Evolutionary conservation across 2,888 invertebrate species (phyloP), one percentile per base, ranked within the genome.

Genomic region (Drosophila niveifrons): DNA sequence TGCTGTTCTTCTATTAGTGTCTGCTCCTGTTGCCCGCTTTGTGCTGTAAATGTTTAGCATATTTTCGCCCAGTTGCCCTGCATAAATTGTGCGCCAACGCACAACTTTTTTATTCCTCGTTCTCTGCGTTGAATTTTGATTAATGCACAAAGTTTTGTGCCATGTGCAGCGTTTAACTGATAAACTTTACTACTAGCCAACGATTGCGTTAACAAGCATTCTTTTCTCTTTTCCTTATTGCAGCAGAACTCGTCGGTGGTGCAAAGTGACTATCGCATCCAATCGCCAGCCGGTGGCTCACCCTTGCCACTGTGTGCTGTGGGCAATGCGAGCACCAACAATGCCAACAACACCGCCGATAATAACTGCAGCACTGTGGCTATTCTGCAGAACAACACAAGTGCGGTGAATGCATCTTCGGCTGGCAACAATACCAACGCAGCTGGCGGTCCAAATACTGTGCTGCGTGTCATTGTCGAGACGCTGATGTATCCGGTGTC

Each of bases 401-500:
- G 93, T 89, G 89, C 85, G 52, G 86, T 90, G 18, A 91, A 91
- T 55, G 80, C 90, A 34, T 65, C 75, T 1, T 41, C 64, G 2
- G 80, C 80, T 29, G 78, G 85, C 51, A 95, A 97, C 59, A 88
- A 89, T 31, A 90, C 84, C 43, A 85, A 85, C 43, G 82, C 89
- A 13, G 86, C 88, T 93, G 98, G 98, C 88, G 98, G 98, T 66
- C 97, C 98, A 71, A 98, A 98, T 94, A 97, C 98, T 55, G 99
- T 99, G 80, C 95, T 99, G 82, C 95, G 99, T 83, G 99, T 99
- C 88, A 99, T 99, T 92, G 97, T 99, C 89, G 99, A 99, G 93
- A 98, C 99, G 93, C 97, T 99, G 96, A 94, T 99, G 89, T 99
- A 99, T 93, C 99, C 99, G 55, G 98, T 99, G 89, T 98, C 98